Percentiles rank a stretch among this genome's conserved stretches.
Conservation (phyloP, 2,888 invertebrate species). For the Nudaria mundana region DNA sequence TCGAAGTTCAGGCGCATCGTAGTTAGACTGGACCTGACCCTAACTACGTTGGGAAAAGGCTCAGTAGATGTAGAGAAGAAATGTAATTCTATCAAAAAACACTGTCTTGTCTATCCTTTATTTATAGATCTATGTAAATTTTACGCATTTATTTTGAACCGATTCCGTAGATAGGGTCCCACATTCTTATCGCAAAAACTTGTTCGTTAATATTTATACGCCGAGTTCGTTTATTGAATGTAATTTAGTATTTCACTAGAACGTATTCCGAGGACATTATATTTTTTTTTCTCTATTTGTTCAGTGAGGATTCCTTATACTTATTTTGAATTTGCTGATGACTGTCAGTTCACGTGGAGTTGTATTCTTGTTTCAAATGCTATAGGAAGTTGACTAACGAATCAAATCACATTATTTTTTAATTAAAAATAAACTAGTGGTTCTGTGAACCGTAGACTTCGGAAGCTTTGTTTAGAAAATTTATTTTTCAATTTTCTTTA, state of each 20-base stretch:
- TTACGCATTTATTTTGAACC: constrained; percentile 20
- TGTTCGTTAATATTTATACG: constrained; percentile 18
- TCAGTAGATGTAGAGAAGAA: too few relatives aligned
- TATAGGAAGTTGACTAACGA: too few relatives aligned
- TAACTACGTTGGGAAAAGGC: too few relatives aligned
- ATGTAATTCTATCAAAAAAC: constrained; percentile 11
- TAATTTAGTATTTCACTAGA: constrained; percentile 21
- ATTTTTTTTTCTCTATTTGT: constrained; percentile 14
- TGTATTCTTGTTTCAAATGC: too few relatives aligned
- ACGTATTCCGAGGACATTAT: constrained; percentile 10
- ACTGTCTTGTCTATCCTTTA: background rate
- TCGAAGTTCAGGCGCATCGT: too few relatives aligned
- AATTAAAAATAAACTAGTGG: too few relatives aligned
- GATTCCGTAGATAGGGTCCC: constrained; percentile 24
- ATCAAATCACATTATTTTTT: too few relatives aligned
- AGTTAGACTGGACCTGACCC: too few relatives aligned
- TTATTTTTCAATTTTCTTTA: too few relatives aligned
- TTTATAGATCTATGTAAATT: constrained; percentile 6
- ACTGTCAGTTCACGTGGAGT: too few relatives aligned
- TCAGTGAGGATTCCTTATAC: constrained; percentile 5
- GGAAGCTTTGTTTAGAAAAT: too few relatives aligned
- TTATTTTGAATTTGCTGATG: constrained; percentile 7
- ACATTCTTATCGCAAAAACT: constrained; percentile 22
- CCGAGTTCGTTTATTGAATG: constrained; percentile 22
- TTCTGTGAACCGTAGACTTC: too few relatives aligned